Base-by-base conservation (phyloP, 2,113 vertebrate species). In the Brachionichthys hirsutus region DNA sequence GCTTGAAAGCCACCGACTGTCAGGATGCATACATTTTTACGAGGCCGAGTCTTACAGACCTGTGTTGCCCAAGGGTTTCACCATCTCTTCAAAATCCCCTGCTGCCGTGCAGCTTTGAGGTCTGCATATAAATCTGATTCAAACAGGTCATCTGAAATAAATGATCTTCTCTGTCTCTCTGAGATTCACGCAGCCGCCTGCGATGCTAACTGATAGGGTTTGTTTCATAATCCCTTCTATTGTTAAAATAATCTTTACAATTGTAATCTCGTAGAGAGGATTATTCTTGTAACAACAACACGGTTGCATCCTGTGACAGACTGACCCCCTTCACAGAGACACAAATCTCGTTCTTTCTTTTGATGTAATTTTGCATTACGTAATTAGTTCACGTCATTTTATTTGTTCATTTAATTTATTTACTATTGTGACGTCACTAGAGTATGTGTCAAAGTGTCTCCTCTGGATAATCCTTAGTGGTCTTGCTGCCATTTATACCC, bases 141-240 rank as follows among this genome's bases (percentile, higher is more conserved):
- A 85, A 88, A 77, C 72, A 85, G 78, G 81, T 88, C 81, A 90
- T 71, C 45, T 81, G 74, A 73, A 81, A 80, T 82, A 63, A 72
- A 84, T 85, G 73, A 57, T 47, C 75, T 52, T n/a, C 54, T 67
- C 46, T 41, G 35, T 81, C 62, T n/a, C 68, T 56, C 3, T 51
- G 75, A 85, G 80, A 70, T 69, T 70, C 67, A n/a, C n/a, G n/a
- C n/a, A 69, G 9, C 49, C 35, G 14, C 24, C 56, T 57, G 49
- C 64, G 22, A 56, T 36, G 47, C 56, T 67, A 68, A 81, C 75
- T 17, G 58, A 68, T 30, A 54, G 11, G 42, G 80, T 70, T 88
- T 75, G 69, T 83, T 82, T 82, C 43, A 34, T 84, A 86, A 89
- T 89, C 82, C 75, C 65, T 38, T 19, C 24, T 54, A 49, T 45